A percentile compares a stretch with the other conserved stretches of the same genome.
These are phyloP conservation scores for Ornithorhynchus anatinus DNA, from an alignment of 2,113 vertebrate species.

Conservation along the genomic window DNA sequence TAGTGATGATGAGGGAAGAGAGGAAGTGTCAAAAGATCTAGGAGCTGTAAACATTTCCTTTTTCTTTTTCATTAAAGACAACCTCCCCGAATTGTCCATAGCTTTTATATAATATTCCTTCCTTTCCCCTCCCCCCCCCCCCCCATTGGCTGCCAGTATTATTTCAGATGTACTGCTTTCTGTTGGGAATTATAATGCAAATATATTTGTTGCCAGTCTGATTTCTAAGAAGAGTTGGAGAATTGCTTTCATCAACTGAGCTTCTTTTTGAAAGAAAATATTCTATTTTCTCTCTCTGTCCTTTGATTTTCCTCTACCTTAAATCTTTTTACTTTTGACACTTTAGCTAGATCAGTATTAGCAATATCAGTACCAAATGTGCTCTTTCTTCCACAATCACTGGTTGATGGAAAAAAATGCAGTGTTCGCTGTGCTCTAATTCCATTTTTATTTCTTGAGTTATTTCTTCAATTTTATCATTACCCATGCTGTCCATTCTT, in stretches of 20 bases:
- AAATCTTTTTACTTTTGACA: not conserved
- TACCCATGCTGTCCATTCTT: too few relatives aligned
- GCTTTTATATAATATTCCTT: slow-evolving; percentile 21
- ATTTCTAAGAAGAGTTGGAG: slow-evolving; percentile 29
- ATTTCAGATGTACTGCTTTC: slow-evolving; percentile 19
- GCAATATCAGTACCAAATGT: too few relatives aligned
- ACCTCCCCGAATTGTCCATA: slow-evolving; percentile 1
- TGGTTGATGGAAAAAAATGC: too few relatives aligned
- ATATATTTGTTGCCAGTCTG: slow-evolving; percentile 10
- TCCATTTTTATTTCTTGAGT: too few relatives aligned
- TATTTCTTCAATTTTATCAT: too few relatives aligned
- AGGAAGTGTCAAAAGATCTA: too few relatives aligned
- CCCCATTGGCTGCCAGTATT: not conserved
- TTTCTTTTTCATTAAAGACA: not conserved
- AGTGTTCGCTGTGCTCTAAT: too few relatives aligned
- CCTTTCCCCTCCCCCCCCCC: not conserved
- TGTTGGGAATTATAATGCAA: slow-evolving; percentile 25
- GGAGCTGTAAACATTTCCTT: too few relatives aligned
- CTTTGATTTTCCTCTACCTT: slow-evolving; percentile 3
- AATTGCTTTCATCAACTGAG: slow-evolving; percentile 21
- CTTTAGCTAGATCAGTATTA: not conserved
- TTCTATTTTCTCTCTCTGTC: slow-evolving; percentile 4
- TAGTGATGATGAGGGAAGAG: too few relatives aligned
- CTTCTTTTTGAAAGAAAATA: slow-evolving; percentile 34
- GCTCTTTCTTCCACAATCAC: too few relatives aligned